Base-by-base conservation (phyloP, 1,140 invertebrate genomes). In the Hypsibius dujardini region DNA sequence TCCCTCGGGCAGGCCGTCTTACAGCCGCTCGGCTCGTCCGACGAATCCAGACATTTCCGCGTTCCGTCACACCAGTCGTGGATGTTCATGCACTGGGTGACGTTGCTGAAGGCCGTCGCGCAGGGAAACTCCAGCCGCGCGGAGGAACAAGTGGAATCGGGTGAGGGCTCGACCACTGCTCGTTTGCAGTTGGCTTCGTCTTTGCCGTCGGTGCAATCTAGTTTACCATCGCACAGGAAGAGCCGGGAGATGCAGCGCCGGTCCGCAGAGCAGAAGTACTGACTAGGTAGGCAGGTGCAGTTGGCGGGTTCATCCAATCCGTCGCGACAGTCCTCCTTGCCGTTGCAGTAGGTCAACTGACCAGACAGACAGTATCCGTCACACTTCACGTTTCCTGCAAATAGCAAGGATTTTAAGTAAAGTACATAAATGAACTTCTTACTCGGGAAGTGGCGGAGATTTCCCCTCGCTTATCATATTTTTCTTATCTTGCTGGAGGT, bases 1-100 rank as follows among this genome's bases (percentile, higher is more conserved):
- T 42, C 62, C 45, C 45, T 67, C 3, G 62, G 62, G 45, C 62
- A 67, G 3, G 45, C 3, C 12, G 62, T 67, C 62, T 67, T 67
- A 42, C 62, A 67, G 3, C 42, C 62, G 45, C 3, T 7, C 7
- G 62, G 62, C 42, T 87, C 86, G 74, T 87, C 86, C 1, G 84
- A 86, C 59, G 78, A 82, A 77, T 88, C 85, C 2, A 81, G 79
- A 77, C 89, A 90, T 76, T 90, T 86, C 71, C 84, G 76, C 60
- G 79, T 77, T 0, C 80, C 80, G 77, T 90, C 86, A 79, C 88
- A 90, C 62, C 62, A 67, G 3, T 67, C 62, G 62, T 15, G 12
- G 42, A 67, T 67, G 42, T 67, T 67, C 62, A 67, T 12, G 45
- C 62, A 67, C 42, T 12, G 12, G 3, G 62, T 15, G 12, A 12